These are phyloP conservation scores for Oscheius sp. DNA, from an alignment of 2,888 invertebrate species.

Conservation along the genomic window DNA sequence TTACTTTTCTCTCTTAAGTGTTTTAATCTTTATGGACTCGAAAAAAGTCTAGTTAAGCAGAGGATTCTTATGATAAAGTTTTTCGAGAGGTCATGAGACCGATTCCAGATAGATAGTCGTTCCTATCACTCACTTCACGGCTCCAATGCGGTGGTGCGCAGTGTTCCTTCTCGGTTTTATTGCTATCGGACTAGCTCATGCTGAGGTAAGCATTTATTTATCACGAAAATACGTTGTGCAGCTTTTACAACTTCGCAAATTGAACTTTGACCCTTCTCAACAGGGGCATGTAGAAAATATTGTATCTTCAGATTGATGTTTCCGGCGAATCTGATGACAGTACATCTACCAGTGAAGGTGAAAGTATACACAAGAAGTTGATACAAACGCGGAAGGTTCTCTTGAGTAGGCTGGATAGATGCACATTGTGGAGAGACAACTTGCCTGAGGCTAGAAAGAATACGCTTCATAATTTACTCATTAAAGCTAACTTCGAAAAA, in stretches of 20 bases:
- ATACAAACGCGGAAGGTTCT: conserved; percentile 25
- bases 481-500: conserved; percentile 38
- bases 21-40: background rate
- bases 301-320: background rate
- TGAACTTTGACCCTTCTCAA: too few species aligned
- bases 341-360: background rate
- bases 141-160: conserved; percentile 9
- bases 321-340: conserved; percentile 4
- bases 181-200: too few species aligned
- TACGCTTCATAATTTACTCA: conserved; percentile 32
- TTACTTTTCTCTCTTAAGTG: background rate
- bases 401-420: conserved; percentile 37
- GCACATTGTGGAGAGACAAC: conserved; percentile 39
- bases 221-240: too few species aligned
- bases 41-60: background rate
- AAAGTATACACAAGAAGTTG: background rate
- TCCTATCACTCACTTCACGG: conserved; percentile 18
- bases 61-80: background rate
- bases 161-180: background rate
- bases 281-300: too few species aligned
- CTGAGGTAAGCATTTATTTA: too few species aligned
- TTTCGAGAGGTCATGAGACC: conserved; percentile 23
- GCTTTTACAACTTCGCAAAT: too few species aligned
- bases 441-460: conserved; percentile 25
- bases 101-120: conserved; percentile 20